Evolutionary conservation across 2,113 vertebrate genomes (phyloP).

Genomic region (Hippocampus mohnikei): DNA sequence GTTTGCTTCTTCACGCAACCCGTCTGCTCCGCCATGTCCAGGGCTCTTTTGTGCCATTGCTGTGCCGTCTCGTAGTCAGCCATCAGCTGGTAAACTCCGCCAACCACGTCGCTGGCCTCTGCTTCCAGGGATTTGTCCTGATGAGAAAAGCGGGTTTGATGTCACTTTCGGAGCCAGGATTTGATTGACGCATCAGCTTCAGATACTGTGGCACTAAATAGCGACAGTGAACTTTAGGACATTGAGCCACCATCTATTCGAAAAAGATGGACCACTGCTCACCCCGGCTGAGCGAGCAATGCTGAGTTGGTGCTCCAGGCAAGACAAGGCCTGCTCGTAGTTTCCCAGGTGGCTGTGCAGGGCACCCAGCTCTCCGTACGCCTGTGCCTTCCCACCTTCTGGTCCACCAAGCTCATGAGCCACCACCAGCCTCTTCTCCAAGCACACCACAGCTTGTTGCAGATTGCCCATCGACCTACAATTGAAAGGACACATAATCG

Average conservation of each 20-base stretch:
- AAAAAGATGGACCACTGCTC: constrained; percentile 5
- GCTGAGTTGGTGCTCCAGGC: constrained; percentile 89
- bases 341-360: constrained; percentile 94
- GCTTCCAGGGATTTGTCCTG: constrained; percentile 87
- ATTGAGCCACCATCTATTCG: neutral
- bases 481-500: neutral
- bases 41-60: constrained; percentile 90
- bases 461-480: constrained; percentile 87
- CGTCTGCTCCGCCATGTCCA: constrained; percentile 89
- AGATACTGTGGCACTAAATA: no score
- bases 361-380: constrained; percentile 91
- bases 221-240: no score
- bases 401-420: constrained; percentile 91
- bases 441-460: constrained; percentile 94
- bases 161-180: constrained; percentile 29
- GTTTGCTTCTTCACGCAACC: constrained; percentile 83
- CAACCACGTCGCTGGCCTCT: constrained; percentile 85
- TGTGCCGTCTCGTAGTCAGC: constrained; percentile 88
- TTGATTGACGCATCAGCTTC: no score
- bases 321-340: constrained; percentile 92
- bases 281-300: constrained; percentile 76
- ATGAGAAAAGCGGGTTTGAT: constrained; percentile 41
- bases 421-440: constrained; percentile 93
- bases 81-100: constrained; percentile 92
- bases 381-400: constrained; percentile 88